phyloP scores from a whole-genome alignment of 2,888 invertebrate genomes.

The Melanophora roralis region DNA sequence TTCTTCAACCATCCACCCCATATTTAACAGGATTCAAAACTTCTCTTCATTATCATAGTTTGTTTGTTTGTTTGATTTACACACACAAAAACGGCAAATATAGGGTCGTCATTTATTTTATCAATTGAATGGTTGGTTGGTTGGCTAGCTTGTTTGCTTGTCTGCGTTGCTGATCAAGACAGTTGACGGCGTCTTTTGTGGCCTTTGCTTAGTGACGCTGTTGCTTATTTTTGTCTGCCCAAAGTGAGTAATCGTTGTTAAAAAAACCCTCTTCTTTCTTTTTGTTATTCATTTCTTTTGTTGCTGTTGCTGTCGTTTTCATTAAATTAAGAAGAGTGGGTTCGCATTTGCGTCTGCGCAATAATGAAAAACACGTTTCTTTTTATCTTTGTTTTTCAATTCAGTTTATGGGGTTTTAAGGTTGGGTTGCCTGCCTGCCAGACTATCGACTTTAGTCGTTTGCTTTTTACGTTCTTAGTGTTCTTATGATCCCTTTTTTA shows the following conservation, averaged over 20 bases:
- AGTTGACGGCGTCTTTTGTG: constrained; percentile 40
- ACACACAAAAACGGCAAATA: constrained; percentile 10
- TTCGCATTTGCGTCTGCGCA: constrained; percentile 62
- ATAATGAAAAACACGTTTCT: constrained; percentile 60
- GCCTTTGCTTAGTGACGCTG: constrained; percentile 2
- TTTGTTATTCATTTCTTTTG: constrained; percentile 35
- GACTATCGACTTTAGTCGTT: background rate
- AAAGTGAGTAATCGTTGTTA: constrained; percentile 41
- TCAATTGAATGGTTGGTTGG: constrained; percentile 29
- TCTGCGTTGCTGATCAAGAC: constrained; percentile 14
- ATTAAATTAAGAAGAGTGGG: constrained; percentile 50
- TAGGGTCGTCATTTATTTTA: constrained; percentile 43
- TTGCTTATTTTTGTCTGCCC: constrained; percentile 20
- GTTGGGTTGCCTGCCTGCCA: constrained; percentile 53
- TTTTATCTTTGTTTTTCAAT: constrained; percentile 24
- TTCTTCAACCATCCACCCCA: constrained; percentile 55
- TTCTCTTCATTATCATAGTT: constrained; percentile 51
- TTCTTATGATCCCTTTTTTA: constrained; percentile 48
- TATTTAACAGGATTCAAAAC: constrained; percentile 56
- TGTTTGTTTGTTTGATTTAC: constrained; percentile 13
- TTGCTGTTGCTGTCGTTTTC: constrained; percentile 12
- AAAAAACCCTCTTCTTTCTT: constrained; percentile 14
- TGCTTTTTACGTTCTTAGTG: background rate
- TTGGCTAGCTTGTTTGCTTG: background rate
- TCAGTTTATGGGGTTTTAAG: constrained; percentile 58